These are phyloP conservation scores for Pyrochroa serraticornis DNA, from an alignment of 2,888 invertebrate species.

Conservation along the genomic window DNA sequence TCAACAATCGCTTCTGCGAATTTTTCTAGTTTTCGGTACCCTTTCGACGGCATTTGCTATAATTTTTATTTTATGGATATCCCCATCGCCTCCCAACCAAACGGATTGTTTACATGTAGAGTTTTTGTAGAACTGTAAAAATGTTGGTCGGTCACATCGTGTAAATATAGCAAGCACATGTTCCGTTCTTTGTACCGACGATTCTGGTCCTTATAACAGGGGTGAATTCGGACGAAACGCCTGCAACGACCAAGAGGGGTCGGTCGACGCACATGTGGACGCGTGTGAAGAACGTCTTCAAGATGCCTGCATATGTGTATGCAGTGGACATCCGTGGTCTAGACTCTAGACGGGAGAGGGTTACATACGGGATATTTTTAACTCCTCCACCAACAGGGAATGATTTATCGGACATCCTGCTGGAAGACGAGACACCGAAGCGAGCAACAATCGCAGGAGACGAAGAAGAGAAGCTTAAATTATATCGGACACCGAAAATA, in stretches of 20 bases:
- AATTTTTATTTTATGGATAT: too few species aligned
- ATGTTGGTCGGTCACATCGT: conserved; percentile 48
- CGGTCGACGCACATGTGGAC: conserved; percentile 50
- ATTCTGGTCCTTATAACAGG: conserved; percentile 30
- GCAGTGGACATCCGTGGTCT: conserved; percentile 48
- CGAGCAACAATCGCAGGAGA: not conserved
- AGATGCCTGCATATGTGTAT: conserved; percentile 44
- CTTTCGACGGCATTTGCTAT: too few species aligned
- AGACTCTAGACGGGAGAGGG: conserved; percentile 41
- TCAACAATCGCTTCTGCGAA: too few species aligned
- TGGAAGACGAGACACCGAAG: not conserved
- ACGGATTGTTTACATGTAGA: conserved; percentile 42
- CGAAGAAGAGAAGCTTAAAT: too few species aligned
- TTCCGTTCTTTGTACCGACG: conserved; percentile 27
- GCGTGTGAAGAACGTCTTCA: conserved; percentile 55
- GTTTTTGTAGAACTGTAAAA: conserved; percentile 46
- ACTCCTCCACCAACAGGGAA: conserved; percentile 34
- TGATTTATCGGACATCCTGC: conserved; percentile 43
- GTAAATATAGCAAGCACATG: conserved; percentile 50
- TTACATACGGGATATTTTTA: conserved; percentile 49
- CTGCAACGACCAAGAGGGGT: conserved; percentile 35
- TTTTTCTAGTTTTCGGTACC: too few species aligned
- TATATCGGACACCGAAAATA: too few species aligned
- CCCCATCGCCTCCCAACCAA: too few species aligned
- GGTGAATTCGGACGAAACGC: conserved; percentile 18